Evolutionary conservation across 1,140 invertebrate species (phyloP).

Genomic region (Bacillus rossius): DNA sequence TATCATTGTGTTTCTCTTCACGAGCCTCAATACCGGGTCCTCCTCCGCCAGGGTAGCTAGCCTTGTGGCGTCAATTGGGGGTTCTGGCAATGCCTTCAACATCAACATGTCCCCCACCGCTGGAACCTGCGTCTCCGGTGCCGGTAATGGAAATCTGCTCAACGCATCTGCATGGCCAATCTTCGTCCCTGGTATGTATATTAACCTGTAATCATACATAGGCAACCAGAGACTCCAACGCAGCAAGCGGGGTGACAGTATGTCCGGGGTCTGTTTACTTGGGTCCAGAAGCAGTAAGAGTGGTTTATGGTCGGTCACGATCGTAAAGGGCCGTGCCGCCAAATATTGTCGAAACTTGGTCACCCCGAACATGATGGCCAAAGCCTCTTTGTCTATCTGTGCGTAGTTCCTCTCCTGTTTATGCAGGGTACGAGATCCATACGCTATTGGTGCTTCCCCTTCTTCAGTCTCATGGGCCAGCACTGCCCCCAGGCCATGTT

Average conservation of each 20-base stretch:
- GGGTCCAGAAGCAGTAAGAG: background rate
- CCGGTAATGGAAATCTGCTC: background rate
- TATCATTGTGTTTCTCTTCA: background rate
- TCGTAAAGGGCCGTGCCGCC: background rate
- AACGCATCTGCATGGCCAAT: constrained; percentile 20
- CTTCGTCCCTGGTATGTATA: constrained; percentile 13
- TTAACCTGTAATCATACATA: constrained; percentile 19
- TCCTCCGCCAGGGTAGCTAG: background rate
- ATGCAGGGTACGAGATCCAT: background rate
- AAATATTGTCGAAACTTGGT: background rate
- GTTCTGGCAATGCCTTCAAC: background rate
- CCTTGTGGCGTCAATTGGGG: background rate
- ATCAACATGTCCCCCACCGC: too few relatives aligned
- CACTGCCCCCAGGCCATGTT: background rate
- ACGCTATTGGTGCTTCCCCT: background rate
- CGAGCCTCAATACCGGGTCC: background rate
- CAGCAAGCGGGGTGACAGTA: background rate
- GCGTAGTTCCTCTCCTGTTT: background rate
- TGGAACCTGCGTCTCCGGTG: background rate
- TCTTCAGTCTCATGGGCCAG: background rate
- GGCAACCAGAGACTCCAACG: constrained; percentile 21
- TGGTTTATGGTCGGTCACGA: background rate
- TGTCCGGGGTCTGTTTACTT: background rate
- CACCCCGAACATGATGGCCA: background rate
- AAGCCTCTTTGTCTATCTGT: background rate